Base-by-base conservation (phyloP, 2,113 vertebrate species). In the Anguilla japonica region DNA sequence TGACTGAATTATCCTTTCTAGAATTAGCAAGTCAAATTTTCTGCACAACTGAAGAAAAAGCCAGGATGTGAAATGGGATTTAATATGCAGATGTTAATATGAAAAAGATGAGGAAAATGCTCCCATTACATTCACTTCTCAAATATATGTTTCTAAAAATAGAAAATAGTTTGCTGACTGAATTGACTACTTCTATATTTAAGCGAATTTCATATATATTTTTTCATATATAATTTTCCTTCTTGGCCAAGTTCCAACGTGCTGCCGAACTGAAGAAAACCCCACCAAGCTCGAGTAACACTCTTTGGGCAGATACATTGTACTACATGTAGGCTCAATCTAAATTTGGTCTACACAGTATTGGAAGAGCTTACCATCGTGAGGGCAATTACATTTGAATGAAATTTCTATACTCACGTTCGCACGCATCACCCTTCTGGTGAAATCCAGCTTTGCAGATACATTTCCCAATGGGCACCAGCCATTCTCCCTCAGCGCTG, bases 381-480 rank as follows among this genome's bases (percentile, higher is more conserved):
- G 16, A 57, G 41, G 79, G 53, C n/a, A 84, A 26, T 40, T 7
- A 14, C 20, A 87, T 0, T 46, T 86, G 41, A 88, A n/a, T 18
- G 83, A 90, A 84, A 67, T 18, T 11, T 71, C 22, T 46, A 83
- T 92, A 99, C 98, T 99, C 96, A 99, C 98, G 97, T 96, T 99
- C 98, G 89, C 98, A 99, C 0, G 97, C 95, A 87, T 99, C 98
- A 87, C 98, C 98, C 95, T 99, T 99, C 91, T 99, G 98, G 92
- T 99, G 98, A 93, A 97, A 99, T 92, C 98, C 98, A 29, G 98
- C 97, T 95, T 96, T 98, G 96, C 98, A 99, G 95, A 99, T 98
- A 94, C 98, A 99, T 94, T 99, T 99, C 94, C 98, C 98, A 95
- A 99, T 99, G 88, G 98, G 98, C 90, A 99, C 98, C 92, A 99